Conservation (phyloP, 2,888 invertebrate species). For the Buathra laborator region DNA sequence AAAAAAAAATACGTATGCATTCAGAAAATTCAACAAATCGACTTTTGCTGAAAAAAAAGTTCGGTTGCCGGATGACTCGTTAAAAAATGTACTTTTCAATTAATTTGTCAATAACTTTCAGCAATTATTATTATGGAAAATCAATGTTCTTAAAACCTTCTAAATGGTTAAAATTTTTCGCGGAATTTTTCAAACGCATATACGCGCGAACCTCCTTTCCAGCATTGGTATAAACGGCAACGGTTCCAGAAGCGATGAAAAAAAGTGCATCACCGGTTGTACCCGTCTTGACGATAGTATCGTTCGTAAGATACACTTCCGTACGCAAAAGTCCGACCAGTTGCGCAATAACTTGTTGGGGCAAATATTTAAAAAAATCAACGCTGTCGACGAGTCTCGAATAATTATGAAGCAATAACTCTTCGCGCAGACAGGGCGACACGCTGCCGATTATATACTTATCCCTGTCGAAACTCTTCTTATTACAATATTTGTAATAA, state of each 20-base stretch:
- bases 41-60: too few species aligned
- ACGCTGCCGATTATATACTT: slow-evolving; percentile 82
- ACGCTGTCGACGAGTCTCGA: slow-evolving; percentile 82
- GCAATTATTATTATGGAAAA: too few species aligned
- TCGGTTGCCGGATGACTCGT: too few species aligned
- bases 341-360: slow-evolving; percentile 77
- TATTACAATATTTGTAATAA: slow-evolving; percentile 84
- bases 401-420: slow-evolving; percentile 83
- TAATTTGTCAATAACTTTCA: not conserved
- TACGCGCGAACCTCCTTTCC: slow-evolving; percentile 82
- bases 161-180: too few species aligned
- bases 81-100: not conserved
- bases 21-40: too few species aligned
- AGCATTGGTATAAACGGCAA: slow-evolving; percentile 83
- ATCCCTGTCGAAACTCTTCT: slow-evolving; percentile 83
- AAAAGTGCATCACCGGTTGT: slow-evolving; percentile 82
- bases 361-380: slow-evolving; percentile 82
- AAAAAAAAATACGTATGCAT: too few species aligned
- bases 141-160: too few species aligned
- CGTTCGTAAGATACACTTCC: slow-evolving; percentile 83
- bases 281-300: slow-evolving; percentile 83
- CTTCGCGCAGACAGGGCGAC: slow-evolving; percentile 82
- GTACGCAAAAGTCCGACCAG: slow-evolving; percentile 79
- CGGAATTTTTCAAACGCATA: too few species aligned
- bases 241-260: slow-evolving; percentile 84